Base-by-base conservation (phyloP, 2,113 vertebrate species). In the Heliornis fulica region DNA sequence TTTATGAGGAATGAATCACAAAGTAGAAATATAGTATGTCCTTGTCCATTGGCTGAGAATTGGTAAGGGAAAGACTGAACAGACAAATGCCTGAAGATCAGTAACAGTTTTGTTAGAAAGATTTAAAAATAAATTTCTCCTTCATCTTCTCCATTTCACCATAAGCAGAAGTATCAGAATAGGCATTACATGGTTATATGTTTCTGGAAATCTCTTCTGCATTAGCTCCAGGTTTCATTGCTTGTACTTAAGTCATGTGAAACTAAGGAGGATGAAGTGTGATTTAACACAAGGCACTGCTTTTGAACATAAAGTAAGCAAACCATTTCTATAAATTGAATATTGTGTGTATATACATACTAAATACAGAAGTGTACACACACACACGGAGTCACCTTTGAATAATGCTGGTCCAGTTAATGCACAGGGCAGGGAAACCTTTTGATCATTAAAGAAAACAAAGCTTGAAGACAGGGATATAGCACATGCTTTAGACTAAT, bases 1-100 rank as follows among this genome's bases (percentile, higher is more conserved):
- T 96, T 96, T 95, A 85, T 92, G 70, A 89, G 78, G 83, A 94
- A 89, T 89, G 56, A 94, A 94, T 96, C 94, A 87, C 88, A 88
- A 34, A 45, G 71, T 7, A 91, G 94, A 28, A 87, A 93, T 70
- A 77, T 59, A 41, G 61, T 18, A 61, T 36, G 68, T 83, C 90
- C 82, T 69, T 89, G 69, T 76, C 88, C 92, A 83, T n/a, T 92
- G 95, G 71, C 83, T 89, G 87, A 56, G 63, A 87, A 68, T 13
- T 87, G 57, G n/a, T 69, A 76, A 78, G 36, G 19, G 71, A 74
- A 83, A 41, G 41, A 72, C 79, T n/a, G 22, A 78, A 86, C 70
- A 77, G 83, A 76, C 36, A 72, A 90, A 92, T 38, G 32, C 28
- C 60, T 84, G 23, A 81, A 94, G 48, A 87, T 66, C 74, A 59